Conservation (phyloP, 2,888 invertebrate species). For the Nomada fabriciana region DNA sequence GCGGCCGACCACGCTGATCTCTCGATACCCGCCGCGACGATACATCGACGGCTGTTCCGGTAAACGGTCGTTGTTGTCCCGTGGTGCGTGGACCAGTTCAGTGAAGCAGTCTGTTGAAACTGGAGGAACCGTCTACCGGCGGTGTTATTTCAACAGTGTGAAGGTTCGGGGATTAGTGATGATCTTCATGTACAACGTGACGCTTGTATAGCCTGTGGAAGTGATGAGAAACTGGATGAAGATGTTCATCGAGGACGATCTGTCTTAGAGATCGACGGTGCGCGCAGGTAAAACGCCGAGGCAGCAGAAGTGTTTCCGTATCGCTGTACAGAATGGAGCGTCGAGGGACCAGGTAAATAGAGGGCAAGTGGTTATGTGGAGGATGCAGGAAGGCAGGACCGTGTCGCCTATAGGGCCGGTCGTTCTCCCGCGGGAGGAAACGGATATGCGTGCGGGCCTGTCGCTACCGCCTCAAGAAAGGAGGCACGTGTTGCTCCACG, state of each 20-base stretch:
- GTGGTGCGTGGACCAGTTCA: background rate
- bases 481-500: conserved; percentile 79
- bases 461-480: conserved; percentile 76
- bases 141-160: background rate
- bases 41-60: background rate
- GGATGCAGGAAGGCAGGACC: conserved; percentile 79
- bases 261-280: background rate
- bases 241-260: background rate
- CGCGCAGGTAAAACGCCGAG: too few relatives aligned
- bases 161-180: conserved; percentile 24
- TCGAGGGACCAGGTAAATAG: conserved; percentile 59
- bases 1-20: conserved; percentile 64
- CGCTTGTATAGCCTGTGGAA: background rate
- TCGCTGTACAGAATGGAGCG: conserved; percentile 41
- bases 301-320: conserved; percentile 7
- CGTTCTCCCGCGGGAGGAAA: conserved; percentile 73
- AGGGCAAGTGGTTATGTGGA: conserved; percentile 75
- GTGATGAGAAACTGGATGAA: conserved; percentile 7
- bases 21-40: conserved; percentile 8
- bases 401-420: conserved; percentile 78
- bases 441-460: conserved; percentile 65
- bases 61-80: background rate
- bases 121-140: background rate
- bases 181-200: conserved; percentile 12
- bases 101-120: background rate